Base-by-base conservation (phyloP, 2,888 invertebrate genomes). In the Melanotus villosus region DNA sequence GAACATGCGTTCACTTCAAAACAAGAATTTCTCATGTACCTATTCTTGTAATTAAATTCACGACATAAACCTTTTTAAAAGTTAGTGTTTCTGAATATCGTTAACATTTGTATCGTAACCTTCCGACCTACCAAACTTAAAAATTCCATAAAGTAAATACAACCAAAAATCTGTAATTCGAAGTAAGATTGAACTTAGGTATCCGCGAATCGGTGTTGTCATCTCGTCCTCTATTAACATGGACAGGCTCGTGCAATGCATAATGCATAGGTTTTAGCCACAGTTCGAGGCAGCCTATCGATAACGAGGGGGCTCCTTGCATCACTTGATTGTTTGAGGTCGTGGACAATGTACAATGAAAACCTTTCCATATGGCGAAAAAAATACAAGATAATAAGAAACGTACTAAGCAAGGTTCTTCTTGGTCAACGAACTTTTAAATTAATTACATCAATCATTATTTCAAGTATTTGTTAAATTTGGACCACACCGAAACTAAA, bases 191-290 rank as follows among this genome's bases (percentile, higher is more conserved):
- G 38, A 43, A 56, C 63, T 18, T 36, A 54, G 18, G 34, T n/a
- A 57, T 56, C 23, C 32, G 23, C 34, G 57, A 63, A 58, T 23
- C 21, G 23, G 50, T 68, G 64, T 64, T 68, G 64, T 65, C 68
- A 68, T 64, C 63, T 64, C 59, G 68, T 64, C 64, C 68, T 68
- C 34, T 68, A 68, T 65, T 65, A 68, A 64, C 64, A 68, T 68
- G 38, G 68, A 68, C 64, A 52, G 50, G 21, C 26, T 52, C 68
- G 52, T 41, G 52, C 30, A 50, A 68, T 68, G 58, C 68, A 68
- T 68, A 68, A 68, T 68, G 57, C 68, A 68, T 64, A 32, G 32
- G 43, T n/a, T n/a, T 21, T 52, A 38, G 30, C 38, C 66, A 52
- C 26, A 30, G 50, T 50, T 57, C 41, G 26, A 23, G 23, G 52